Evolutionary conservation across 1,140 invertebrate genomes (phyloP).

Genomic region (Camponotus vicinus): DNA sequence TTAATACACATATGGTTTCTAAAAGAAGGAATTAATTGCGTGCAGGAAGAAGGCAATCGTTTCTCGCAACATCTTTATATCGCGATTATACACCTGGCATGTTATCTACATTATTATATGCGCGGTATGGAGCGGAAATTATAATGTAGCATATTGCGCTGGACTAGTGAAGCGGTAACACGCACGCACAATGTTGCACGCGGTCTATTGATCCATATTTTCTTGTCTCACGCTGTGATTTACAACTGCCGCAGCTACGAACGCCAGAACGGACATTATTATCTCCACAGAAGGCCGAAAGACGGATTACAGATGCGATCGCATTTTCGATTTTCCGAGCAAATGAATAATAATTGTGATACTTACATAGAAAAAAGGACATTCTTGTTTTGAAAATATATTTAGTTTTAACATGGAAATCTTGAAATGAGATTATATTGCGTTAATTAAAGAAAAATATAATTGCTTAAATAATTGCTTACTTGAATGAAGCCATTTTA

Average conservation of each 20-base stretch:
- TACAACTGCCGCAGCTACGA: slow-evolving; percentile 2
- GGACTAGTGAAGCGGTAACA: background rate
- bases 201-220: slow-evolving; percentile 54
- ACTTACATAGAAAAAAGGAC: too few species aligned
- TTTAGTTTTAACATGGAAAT: too few species aligned
- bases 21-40: slow-evolving; percentile 24
- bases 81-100: background rate
- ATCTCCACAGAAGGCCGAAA: slow-evolving; percentile 17
- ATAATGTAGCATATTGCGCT: slow-evolving; percentile 28
- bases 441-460: too few species aligned
- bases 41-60: slow-evolving; percentile 18
- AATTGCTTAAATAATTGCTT: too few species aligned
- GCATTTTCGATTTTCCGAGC: background rate
- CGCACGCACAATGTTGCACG: slow-evolving; percentile 52
- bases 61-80: slow-evolving; percentile 48
- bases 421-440: too few species aligned
- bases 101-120: slow-evolving; percentile 29
- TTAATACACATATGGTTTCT: slow-evolving; percentile 8
- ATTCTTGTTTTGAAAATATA: too few species aligned
- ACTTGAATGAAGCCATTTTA: too few species aligned
- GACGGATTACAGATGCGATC: slow-evolving; percentile 36
- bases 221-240: slow-evolving; percentile 51
- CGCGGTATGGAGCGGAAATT: slow-evolving; percentile 41
- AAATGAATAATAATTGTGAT: slow-evolving; percentile 8
- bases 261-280: slow-evolving; percentile 30